Percentiles rank a stretch among this genome's conserved stretches.
Conservation (phyloP, 2,888 invertebrate genomes). For the Syrphus vitripennis region DNA sequence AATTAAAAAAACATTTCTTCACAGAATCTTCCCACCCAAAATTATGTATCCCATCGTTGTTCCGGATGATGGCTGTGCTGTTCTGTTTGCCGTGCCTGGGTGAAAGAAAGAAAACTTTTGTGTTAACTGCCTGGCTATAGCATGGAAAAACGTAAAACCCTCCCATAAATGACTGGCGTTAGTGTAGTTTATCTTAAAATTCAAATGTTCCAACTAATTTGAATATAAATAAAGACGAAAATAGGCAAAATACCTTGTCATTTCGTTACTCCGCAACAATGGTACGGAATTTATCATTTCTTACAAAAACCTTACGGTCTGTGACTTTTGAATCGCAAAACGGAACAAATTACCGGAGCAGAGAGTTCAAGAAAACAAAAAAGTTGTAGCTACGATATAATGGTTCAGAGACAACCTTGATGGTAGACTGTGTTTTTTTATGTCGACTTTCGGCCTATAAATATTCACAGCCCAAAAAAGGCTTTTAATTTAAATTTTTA, state of each 20-base stretch:
- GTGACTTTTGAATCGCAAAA: slow-evolving; percentile 23
- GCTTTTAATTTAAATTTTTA: too few relatives aligned
- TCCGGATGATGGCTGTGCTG: neutral
- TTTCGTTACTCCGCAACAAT: slow-evolving; percentile 46
- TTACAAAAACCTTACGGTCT: slow-evolving; percentile 42
- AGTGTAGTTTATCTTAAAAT: slow-evolving; percentile 49
- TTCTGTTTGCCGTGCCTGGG: too few relatives aligned
- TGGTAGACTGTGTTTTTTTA: too few relatives aligned
- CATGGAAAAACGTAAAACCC: neutral
- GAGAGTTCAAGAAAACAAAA: slow-evolving; percentile 17
- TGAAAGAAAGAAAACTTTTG: neutral
- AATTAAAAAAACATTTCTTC: neutral
- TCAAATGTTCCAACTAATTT: slow-evolving; percentile 63
- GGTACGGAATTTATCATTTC: slow-evolving; percentile 53
- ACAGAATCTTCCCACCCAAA: neutral
- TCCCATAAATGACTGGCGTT: slow-evolving; percentile 12
- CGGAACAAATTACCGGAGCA: slow-evolving; percentile 40
- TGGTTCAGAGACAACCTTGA: too few relatives aligned
- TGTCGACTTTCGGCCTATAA: too few relatives aligned
- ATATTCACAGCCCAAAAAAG: too few relatives aligned
- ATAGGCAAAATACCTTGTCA: slow-evolving; percentile 30
- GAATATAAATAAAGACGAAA: slow-evolving; percentile 63
- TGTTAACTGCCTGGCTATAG: neutral
- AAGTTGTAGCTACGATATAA: neutral
- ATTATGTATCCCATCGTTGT: neutral